Base-by-base conservation (phyloP, 1,140 invertebrate species). In the Drosophila pseudoobscura region DNA sequence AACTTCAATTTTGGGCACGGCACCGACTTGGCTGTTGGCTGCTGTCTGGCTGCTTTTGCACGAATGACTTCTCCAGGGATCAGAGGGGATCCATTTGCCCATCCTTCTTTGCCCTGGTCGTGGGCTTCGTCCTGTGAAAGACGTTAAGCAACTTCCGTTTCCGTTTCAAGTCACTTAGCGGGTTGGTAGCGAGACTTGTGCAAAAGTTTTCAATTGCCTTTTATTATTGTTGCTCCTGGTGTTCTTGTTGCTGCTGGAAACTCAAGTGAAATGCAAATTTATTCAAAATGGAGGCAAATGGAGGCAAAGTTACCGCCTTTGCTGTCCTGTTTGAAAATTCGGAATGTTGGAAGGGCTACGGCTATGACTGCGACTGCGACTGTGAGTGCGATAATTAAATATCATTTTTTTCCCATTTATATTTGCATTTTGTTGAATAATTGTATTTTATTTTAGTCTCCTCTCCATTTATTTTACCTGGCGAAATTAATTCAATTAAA, bases 171-270 rank as follows among this genome's bases (percentile, higher is more conserved):
- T 78, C 85, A 87, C 70, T 87, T 85, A 88, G 74, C 83, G 60
- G 80, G 70, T 78, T 66, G 20, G 20, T 20, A 2, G 75, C 78
- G 68, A 50, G 65, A 85, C 82, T 85, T 87, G 65, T 88, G 82
- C 82, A 78, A 87, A 87, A 87, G 75, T 87, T 87, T 83, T 83
- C 83, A 88, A 87, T 87, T 87, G 82, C 78, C 83, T 63, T 74
- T 79, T 84, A 79, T 79, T 83, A 68, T 71, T 75, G 75, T 83
- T 83, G 74, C 31, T 82, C 75, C 52, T 51, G 6, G 20, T 20
- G 20, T 20, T 20, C 20, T 20, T 50, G 68, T 44, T 66, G 49
- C 68, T 26, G 24, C 24, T 26, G 24, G 24, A 26, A 26, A 26
- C 24, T 87, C 65, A 68, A 87, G 82, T 75, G 78, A 87, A 82